These are phyloP conservation scores for Rhinopithecus roxellana DNA, from an alignment of 2,113 vertebrate species.

Conservation along the genomic window DNA sequence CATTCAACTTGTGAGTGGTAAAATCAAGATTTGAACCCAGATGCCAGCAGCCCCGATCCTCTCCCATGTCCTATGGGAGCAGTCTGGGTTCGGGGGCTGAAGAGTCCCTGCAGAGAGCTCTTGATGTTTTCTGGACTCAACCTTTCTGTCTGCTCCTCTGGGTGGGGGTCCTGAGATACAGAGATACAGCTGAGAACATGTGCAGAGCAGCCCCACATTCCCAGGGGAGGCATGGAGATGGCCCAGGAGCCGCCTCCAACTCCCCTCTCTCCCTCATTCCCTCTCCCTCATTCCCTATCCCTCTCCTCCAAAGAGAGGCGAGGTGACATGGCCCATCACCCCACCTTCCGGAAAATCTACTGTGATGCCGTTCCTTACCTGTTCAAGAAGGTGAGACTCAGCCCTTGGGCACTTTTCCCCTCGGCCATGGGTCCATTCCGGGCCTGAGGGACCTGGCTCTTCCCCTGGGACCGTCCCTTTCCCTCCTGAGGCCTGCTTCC, in stretches of 20 bases:
- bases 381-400: conserved; percentile 88
- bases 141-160: neutral
- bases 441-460: neutral
- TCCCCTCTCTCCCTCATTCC: conserved; percentile 34
- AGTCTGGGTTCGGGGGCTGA: neutral
- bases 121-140: neutral
- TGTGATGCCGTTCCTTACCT: conserved; percentile 87
- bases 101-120: no score
- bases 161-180: no score
- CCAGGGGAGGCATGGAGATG: neutral
- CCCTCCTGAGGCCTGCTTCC: neutral
- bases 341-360: conserved; percentile 88
- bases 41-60: neutral
- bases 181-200: no score
- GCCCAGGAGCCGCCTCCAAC: neutral
- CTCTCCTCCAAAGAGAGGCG: conserved; percentile 80
- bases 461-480: neutral
- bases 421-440: accelerated
- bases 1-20: neutral
- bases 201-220: neutral
- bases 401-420: neutral
- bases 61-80: neutral
- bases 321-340: conserved; percentile 85
- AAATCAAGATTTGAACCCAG: neutral
- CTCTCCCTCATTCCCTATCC: neutral